phyloP scores from a whole-genome alignment of 2,797 vertebrate species.

The Malacoraja senta region DNA sequence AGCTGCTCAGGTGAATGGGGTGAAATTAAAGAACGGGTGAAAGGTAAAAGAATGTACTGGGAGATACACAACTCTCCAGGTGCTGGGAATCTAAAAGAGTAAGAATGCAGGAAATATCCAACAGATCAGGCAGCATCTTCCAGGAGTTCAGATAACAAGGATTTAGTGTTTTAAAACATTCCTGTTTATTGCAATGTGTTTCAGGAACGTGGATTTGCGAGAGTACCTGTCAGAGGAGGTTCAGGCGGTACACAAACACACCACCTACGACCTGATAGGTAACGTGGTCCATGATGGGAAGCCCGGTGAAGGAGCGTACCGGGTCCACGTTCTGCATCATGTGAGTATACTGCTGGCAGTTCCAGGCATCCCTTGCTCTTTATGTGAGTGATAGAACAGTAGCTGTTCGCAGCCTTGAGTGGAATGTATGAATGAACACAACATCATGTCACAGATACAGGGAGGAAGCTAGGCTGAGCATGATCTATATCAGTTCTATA shows the following conservation, averaged over 20 bases:
- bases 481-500: neutral
- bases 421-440: neutral
- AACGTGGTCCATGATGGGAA: slow-evolving; percentile 95
- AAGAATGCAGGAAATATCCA: too few species aligned
- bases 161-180: neutral
- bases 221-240: slow-evolving; percentile 91
- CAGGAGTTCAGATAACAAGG: too few species aligned
- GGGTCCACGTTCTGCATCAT: slow-evolving; percentile 90
- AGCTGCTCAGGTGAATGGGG: too few species aligned
- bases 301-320: slow-evolving; percentile 83
- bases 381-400: neutral
- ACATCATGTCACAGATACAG: neutral
- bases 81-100: too few species aligned
- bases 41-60: too few species aligned
- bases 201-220: slow-evolving; percentile 85
- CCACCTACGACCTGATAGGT: slow-evolving; percentile 88
- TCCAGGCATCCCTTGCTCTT: neutral
- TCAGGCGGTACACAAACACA: slow-evolving; percentile 74
- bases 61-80: too few species aligned
- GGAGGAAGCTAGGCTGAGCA: neutral
- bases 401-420: neutral
- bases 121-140: too few species aligned
- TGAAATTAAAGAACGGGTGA: too few species aligned
- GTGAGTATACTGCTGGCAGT: slow-evolving; percentile 56
- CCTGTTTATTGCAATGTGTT: neutral